Percentiles rank a stretch among this genome's conserved stretches.
phyloP scores from a whole-genome alignment of 2,888 invertebrate species.

The Campoplex nolae region DNA sequence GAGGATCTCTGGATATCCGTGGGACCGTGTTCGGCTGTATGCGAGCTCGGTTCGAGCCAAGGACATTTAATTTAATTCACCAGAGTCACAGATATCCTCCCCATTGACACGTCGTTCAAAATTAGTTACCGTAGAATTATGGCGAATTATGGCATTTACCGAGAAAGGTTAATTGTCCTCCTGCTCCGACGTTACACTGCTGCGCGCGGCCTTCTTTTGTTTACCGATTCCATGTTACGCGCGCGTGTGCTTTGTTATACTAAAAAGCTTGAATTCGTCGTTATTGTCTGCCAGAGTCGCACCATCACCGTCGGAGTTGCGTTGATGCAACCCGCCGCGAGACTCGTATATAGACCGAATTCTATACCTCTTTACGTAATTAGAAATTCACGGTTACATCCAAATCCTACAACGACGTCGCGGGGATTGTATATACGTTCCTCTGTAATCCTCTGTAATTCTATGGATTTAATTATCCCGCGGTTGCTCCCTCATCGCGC shows the following conservation, averaged over 20 bases:
- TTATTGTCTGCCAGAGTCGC: too few relatives aligned
- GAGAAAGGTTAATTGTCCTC: neutral
- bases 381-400: neutral
- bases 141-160: neutral
- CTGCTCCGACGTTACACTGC: too few relatives aligned
- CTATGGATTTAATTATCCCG: neutral
- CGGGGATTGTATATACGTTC: neutral
- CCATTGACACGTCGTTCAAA: neutral
- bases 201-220: neutral
- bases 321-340: too few relatives aligned
- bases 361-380: neutral
- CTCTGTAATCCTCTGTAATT: neutral
- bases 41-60: neutral
- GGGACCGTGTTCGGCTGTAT: neutral
- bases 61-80: neutral
- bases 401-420: too few relatives aligned
- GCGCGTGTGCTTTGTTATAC: neutral
- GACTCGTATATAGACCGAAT: neutral
- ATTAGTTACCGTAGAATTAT: conserved; percentile 5
- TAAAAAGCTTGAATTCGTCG: neutral
- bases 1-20: neutral
- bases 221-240: neutral
- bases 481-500: too few relatives aligned
- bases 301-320: too few relatives aligned
- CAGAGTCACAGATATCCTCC: neutral